Base-by-base conservation (phyloP, 2,888 invertebrate genomes). In the Spodoptera exigua region DNA sequence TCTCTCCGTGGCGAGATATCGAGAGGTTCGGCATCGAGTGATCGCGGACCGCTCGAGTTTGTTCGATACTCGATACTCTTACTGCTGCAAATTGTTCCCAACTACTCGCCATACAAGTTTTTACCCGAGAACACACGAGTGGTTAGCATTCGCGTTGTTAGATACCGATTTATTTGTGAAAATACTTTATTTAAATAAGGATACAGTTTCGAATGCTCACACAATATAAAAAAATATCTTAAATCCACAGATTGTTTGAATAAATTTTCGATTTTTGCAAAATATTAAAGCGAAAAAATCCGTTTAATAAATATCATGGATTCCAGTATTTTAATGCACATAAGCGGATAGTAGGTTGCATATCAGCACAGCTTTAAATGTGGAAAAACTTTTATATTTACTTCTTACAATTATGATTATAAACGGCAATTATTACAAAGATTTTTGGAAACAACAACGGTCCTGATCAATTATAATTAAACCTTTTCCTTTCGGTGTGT, bases 11-110 rank as follows among this genome's bases (percentile, higher is more conserved):
- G 59, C 70, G 21, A 63, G 70, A 69, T 69, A 74, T 74, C 70
- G 70, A 70, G 74, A 69, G 70, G 54, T 62, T 62, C 53, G 53
- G 57, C 74, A 59, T 70, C 70, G 70, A 70, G 70, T 69, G 63
- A 70, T 70, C 64, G 74, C 55, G 51, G n/a, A 39, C 73, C 61
- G 40, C 55, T 59, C 70, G 55, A 59, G 70, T 69, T 70, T 40
- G 44, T 40, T 58, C 74, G 63, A 70, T 63, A 63, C 70, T 58
- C 74, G 63, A 70, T 63, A 63, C 70, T 74, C 41, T 37, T 65
- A 58, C 51, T 47, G 36, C 53, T 63, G 61, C 70, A 74, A 70
- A 74, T 70, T 74, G 70, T 47, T 70, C 53, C 61, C 49, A 61
- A 73, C 69, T 73, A 73, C 61, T 71, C 45, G 56, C 61, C 68